Evolutionary conservation across 2,113 vertebrate genomes (phyloP), one percentile per base, ranked within the genome.

Genomic region (Myrmecophaga tridactyla): DNA sequence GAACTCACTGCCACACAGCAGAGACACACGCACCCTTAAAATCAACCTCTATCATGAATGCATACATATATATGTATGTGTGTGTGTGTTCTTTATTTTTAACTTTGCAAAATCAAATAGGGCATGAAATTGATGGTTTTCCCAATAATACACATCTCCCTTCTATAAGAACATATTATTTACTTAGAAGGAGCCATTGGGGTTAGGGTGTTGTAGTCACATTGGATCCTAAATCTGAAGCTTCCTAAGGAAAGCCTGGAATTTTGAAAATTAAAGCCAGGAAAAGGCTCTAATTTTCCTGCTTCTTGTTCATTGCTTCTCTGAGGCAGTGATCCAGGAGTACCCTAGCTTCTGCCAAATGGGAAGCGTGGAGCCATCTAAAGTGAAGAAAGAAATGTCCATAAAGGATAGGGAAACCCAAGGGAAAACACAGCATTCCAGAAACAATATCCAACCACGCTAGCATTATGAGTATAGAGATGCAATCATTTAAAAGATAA

Each of bases 401-500:
- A 41, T 65, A 82, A 70, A 4, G 18, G 27, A 39, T 9, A 86
- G 63, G 31, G 12, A 77, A 43, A 6, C 29, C 25, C 78, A 78
- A 72, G 70, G 43, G n/a, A 56, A 80, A 72, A 76, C 15, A 51
- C 0, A 58, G 4, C 41, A 20, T 77, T 70, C 51, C 14, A 41
- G 89, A 90, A 93, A 65, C 21, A 41, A 21, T 62, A 14, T 27
- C 77, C 15, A 5, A 67, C 17, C 58, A 46, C 62, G 75, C 72
- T 31, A 58, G 58, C 41, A 90, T 43, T 7, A 36, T 13, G 41
- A 65, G 25, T 18, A 73, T 20, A 48, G 41, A 81, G 56, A 89
- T 41, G 51, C 51, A 63, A 70, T 93, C 86, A 84, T 84, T 90
- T 85, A 51, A 41, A 93, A 91, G 63, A 86, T 63, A 62, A 75